Base-by-base conservation (phyloP, 2,888 invertebrate species). In the Boloria selene region DNA sequence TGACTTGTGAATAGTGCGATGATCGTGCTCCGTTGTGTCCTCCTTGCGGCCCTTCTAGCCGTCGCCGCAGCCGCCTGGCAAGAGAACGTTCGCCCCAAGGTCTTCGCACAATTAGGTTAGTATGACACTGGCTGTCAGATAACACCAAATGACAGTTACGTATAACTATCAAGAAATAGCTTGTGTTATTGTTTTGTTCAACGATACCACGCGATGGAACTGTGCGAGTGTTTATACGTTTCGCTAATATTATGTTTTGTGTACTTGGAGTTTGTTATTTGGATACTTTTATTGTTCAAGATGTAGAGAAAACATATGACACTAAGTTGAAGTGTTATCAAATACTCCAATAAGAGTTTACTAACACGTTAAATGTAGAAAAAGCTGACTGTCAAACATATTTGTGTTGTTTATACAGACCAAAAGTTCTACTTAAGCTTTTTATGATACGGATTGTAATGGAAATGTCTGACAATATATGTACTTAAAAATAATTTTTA, bases 51-150 rank as follows among this genome's bases (percentile, higher is more conserved):
- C 84, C 83, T 93, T 88, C 85, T 90, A 90, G 90, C 92, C 91
- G 80, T 82, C 80, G 88, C 89, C 90, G 92, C 83, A 93, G 94
- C 83, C 71, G 95, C 96, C 81, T 97, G 97, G 97, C 97, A 97
- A 95, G 97, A 97, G 92, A 97, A 97, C 92, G 95, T 96, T 89
- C 94, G 97, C 93, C 97, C 97, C 83, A 97, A 97, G 95, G 96
- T 97, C 95, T 96, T 96, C 94, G 97, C 97, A 87, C 96, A 97
- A 94, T 93, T 97, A 95, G 97, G 97, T 97, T 90, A 96, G 96
- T 74, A 52, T 42, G 65, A 84, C 84, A 83, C 78, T 74, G 62
- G 69, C 67, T 55, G 65, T 69, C 69, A 66, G 63, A 66, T 63
- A 52, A 65, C 69, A 66, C 61, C 38, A 63, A 67, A 59, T 68